Percentiles rank a stretch among this genome's conserved stretches.
These are phyloP conservation scores for Rhea americana DNA, from an alignment of 2,113 vertebrate genomes.

Conservation along the genomic window DNA sequence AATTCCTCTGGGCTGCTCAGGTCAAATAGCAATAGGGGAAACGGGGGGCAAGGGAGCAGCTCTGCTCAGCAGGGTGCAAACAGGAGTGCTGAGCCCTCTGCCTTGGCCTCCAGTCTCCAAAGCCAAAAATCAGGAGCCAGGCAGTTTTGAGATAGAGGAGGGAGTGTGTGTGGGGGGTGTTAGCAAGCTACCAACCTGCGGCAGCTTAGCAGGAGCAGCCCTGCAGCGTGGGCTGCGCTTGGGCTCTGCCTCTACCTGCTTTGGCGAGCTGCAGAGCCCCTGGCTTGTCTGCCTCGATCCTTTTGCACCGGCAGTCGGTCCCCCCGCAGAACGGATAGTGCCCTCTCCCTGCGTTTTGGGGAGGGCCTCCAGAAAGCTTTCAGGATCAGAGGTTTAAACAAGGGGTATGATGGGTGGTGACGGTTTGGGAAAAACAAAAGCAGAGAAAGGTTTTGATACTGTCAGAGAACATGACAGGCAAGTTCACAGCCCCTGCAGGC, in stretches of 20 bases:
- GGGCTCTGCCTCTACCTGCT: constrained; percentile 11
- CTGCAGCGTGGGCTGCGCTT: accelerated
- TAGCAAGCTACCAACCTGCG: constrained; percentile 9
- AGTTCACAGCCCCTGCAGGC: constrained; percentile 48
- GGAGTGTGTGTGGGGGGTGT: neutral
- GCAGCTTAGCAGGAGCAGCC: neutral
- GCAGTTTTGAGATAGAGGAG: neutral
- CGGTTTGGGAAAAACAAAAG: constrained; percentile 58
- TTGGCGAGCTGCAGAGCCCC: neutral
- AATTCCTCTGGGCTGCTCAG: constrained; percentile 41
- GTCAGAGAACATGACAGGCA: constrained; percentile 66
- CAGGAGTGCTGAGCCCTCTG: neutral
- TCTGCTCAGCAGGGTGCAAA: neutral
- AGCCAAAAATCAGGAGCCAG: neutral
- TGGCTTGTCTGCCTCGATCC: neutral
- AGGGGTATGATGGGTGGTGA: neutral
- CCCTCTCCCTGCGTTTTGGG: neutral
- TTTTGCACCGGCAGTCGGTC: neutral
- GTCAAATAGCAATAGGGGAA: constrained; percentile 28
- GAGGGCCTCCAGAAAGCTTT: constrained; percentile 31
- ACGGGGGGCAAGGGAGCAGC: neutral
- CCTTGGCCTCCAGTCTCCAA: neutral
- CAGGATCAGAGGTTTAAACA: constrained; percentile 2
- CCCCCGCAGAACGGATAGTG: neutral
- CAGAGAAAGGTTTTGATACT: constrained; percentile 36